Evolutionary conservation across 2,797 vertebrate species (phyloP).

Genomic region (Coccyzus lansbergi): DNA sequence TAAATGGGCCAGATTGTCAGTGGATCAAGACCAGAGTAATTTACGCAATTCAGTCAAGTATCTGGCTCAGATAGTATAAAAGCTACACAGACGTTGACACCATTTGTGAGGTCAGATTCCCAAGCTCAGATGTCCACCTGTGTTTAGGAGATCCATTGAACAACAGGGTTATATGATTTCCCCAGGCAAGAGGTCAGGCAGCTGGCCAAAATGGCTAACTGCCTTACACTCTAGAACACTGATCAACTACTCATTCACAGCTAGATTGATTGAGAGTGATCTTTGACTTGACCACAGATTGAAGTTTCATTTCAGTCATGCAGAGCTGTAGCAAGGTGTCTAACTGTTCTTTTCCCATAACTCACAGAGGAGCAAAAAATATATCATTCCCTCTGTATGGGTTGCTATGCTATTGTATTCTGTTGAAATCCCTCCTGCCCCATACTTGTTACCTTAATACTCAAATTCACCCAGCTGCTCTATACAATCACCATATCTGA

Average conservation of each 20-base stretch:
- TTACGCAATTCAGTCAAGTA: background rate
- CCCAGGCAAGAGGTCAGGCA: background rate
- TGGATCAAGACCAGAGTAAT: background rate
- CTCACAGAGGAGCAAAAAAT: background rate
- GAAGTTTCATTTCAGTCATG: background rate
- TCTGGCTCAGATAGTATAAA: background rate
- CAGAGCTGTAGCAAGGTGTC: background rate
- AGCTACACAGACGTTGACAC: background rate
- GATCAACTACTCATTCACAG: background rate
- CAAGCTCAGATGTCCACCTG: background rate
- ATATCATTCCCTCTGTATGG: background rate
- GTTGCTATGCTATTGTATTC: background rate
- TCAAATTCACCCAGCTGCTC: background rate
- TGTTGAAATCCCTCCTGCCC: background rate
- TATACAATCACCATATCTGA: background rate
- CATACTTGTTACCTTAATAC: background rate
- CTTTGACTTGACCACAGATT: background rate
- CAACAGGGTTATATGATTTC: background rate
- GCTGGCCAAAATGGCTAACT: background rate
- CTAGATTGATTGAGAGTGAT: background rate
- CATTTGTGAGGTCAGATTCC: background rate
- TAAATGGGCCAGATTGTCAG: background rate
- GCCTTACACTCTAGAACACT: background rate
- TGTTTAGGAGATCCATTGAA: background rate
- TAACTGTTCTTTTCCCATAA: background rate